Evolutionary conservation across 1,140 invertebrate genomes (phyloP), one percentile per base, ranked within the genome.

Genomic region (Diprion similis): DNA sequence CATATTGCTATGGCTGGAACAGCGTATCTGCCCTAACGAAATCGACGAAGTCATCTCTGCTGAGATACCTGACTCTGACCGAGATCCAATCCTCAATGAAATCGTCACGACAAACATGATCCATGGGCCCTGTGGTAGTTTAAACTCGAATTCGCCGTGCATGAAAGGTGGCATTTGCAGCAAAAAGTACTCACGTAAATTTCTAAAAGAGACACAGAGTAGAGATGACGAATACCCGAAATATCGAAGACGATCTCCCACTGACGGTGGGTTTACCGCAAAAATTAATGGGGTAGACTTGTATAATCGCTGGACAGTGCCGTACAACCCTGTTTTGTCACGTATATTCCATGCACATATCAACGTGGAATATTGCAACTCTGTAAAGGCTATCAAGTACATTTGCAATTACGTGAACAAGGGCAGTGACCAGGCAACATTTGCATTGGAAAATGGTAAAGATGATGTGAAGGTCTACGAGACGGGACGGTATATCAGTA

Each of bases 401-500:
- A 78, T 83, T 75, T 83, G 80, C 66, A 81, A 84, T 73, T 82
- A 83, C 72, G 75, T 83, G 4, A 79, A 79, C 66, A 82, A 84
- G 76, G 77, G 78, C 10, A 81, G 72, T 72, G 78, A 82, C 74
- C 78, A 78, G 77, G 80, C 78, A 19, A 71, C 78, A 13, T 77
- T 84, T 74, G 71, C 46, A 37, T 59, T 77, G 17, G 37, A 71
- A 68, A 76, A 71, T 73, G 75, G 66, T 15, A 71, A 71, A 46
- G 76, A 78, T 66, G 79, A 82, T 72, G 73, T 79, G 18, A 73
- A 73, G n/a, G 74, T 51, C 46, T 78, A 80, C 77, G 18, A 83
- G 72, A 69, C 81, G 74, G 86, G 83, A 67, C 76, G 87, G 46
- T 89, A 89, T 81, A 81, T 89, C 13, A 85, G 84, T 67, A 78